Conservation (phyloP, 2,113 vertebrate species). For the Hippocampus guttulatus region DNA sequence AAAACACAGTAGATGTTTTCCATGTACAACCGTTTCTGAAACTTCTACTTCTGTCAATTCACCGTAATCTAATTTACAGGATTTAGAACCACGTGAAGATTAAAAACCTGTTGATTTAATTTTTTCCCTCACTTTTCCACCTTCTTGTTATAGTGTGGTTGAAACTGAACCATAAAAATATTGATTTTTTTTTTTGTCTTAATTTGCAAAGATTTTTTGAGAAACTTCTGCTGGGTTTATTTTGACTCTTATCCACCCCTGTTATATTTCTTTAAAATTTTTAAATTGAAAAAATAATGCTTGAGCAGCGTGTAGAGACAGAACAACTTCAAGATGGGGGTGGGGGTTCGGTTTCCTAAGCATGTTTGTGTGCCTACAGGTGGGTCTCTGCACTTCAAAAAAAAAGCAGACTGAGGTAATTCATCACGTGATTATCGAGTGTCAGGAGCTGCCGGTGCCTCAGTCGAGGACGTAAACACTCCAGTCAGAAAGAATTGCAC, state of each 20-base stretch:
- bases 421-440: background rate
- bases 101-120: no score
- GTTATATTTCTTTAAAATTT: no score
- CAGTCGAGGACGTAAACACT: background rate
- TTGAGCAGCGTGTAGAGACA: background rate
- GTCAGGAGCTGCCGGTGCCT: background rate
- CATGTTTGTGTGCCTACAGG: background rate
- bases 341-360: background rate
- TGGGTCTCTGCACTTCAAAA: constrained; percentile 3
- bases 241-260: background rate
- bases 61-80: no score
- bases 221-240: background rate
- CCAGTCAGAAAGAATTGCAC: no score
- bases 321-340: background rate
- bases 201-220: background rate
- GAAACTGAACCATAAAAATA: background rate
- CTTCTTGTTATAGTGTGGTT: background rate
- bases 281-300: no score
- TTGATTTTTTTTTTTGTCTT: background rate
- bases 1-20: background rate
- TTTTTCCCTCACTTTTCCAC: no score
- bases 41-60: no score
- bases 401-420: background rate
- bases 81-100: no score
- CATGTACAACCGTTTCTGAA: background rate